Evolutionary conservation across 2,797 vertebrate genomes (phyloP).

Genomic region (Characodon lateralis): DNA sequence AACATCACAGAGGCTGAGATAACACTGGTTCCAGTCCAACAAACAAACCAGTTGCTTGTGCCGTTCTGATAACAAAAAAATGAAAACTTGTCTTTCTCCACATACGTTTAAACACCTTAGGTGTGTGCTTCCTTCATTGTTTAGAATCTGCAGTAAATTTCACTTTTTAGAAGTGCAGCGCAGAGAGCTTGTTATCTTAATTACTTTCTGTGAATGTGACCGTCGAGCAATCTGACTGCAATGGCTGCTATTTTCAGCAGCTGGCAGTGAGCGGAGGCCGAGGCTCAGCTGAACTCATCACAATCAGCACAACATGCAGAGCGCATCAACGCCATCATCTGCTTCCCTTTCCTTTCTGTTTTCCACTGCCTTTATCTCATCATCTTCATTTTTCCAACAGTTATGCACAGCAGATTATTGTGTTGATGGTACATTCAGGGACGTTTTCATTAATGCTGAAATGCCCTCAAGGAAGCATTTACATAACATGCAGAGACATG

Average conservation of each 20-base stretch:
- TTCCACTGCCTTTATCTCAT: slow-evolving; percentile 28
- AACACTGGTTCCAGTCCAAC: slow-evolving; percentile 13
- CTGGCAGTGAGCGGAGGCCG: slow-evolving; percentile 59
- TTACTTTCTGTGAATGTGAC: slow-evolving; percentile 70
- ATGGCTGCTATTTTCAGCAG: slow-evolving; percentile 68
- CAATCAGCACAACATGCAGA: slow-evolving; percentile 41
- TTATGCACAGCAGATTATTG: slow-evolving; percentile 27
- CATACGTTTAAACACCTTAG: slow-evolving; percentile 27
- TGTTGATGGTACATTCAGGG: slow-evolving; percentile 16
- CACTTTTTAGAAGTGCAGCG: slow-evolving; percentile 58
- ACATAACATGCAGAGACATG: slow-evolving; percentile 21
- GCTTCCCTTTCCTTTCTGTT: slow-evolving; percentile 38
- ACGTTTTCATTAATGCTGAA: slow-evolving; percentile 33
- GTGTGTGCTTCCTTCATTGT: slow-evolving; percentile 42
- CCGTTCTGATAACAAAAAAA: slow-evolving; percentile 33
- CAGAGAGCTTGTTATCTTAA: slow-evolving; percentile 74
- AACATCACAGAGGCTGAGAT: background rate
- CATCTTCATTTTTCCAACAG: slow-evolving; percentile 23
- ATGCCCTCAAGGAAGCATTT: slow-evolving; percentile 18
- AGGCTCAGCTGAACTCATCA: slow-evolving; percentile 71
- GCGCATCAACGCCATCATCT: slow-evolving; percentile 29
- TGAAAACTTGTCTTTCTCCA: slow-evolving; percentile 38
- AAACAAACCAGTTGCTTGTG: background rate
- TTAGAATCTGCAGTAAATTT: slow-evolving; percentile 43
- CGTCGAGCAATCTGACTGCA: slow-evolving; percentile 61